A percentile compares a stretch with the other conserved stretches of the same genome.
phyloP scores from a whole-genome alignment of 2,113 vertebrate genomes.

The Isurus oxyrinchus region DNA sequence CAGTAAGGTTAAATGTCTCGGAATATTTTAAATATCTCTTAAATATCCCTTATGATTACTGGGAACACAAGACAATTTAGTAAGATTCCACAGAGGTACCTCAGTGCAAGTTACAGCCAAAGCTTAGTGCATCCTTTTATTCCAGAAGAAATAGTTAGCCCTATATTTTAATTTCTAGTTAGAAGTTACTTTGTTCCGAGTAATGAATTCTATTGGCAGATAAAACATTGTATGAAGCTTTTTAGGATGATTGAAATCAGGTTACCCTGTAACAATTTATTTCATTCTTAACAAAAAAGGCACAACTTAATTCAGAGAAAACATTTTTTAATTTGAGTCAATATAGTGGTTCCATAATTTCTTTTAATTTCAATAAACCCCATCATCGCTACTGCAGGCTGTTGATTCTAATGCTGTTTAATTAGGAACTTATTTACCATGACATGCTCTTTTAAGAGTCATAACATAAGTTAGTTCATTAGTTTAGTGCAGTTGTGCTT shows the following conservation, averaged over 20 bases:
- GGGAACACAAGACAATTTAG: neutral
- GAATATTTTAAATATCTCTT: neutral
- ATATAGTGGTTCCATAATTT: neutral
- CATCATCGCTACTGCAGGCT: neutral
- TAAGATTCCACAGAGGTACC: neutral
- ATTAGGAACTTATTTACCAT: neutral
- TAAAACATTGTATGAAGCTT: neutral
- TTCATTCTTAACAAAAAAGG: conserved; percentile 7
- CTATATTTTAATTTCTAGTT: neutral
- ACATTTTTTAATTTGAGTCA: neutral
- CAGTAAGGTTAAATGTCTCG: neutral
- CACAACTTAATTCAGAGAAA: neutral
- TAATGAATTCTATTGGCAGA: neutral
- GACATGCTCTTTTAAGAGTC: neutral
- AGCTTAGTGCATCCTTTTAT: neutral
- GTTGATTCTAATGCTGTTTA: neutral
- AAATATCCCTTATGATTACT: neutral
- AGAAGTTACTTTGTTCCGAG: neutral
- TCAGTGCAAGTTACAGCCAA: neutral
- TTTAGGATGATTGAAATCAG: neutral
- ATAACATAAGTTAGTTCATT: neutral
- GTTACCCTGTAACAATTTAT: neutral
- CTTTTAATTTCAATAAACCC: neutral
- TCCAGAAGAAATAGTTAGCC: neutral
- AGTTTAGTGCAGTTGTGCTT: neutral